Conservation (phyloP, 2,113 vertebrate species). For the Ptilonorhynchus violaceus region DNA sequence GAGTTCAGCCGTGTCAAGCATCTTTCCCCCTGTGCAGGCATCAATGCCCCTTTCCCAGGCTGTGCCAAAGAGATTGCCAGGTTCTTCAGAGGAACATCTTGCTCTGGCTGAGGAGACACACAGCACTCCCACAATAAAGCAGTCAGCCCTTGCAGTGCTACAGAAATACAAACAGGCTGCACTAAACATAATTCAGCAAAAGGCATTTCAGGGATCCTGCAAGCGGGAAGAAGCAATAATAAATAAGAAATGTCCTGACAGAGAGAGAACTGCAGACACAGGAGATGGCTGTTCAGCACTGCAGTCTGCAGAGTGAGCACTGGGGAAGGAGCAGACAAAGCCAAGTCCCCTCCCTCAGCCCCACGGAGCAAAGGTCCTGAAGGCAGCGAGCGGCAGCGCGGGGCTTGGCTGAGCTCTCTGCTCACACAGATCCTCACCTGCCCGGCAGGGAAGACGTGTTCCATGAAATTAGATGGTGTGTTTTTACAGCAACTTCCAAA, state of each 20-base stretch:
- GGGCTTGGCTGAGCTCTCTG: neutral
- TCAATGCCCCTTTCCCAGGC: neutral
- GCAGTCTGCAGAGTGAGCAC: neutral
- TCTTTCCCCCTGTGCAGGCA: accelerated
- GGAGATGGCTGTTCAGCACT: neutral
- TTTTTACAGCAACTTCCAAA: neutral
- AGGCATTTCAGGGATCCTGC: neutral
- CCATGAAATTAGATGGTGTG: neutral
- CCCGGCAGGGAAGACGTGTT: neutral
- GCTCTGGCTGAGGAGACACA: neutral
- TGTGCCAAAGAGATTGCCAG: neutral
- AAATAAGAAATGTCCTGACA: neutral
- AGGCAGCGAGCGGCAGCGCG: neutral
- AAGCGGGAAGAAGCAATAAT: neutral
- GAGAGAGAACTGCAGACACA: neutral
- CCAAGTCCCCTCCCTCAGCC: neutral
- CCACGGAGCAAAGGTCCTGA: neutral
- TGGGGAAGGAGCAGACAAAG: neutral
- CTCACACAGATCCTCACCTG: neutral
- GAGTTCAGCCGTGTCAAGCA: neutral
- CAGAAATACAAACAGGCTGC: neutral
- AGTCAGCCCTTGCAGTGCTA: neutral
- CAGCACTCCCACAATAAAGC: neutral
- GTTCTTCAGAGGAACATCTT: neutral
- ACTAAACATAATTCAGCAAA: neutral